These are phyloP conservation scores for Euthynnus affinis DNA, from an alignment of 2,797 vertebrate species.

Conservation along the genomic window DNA sequence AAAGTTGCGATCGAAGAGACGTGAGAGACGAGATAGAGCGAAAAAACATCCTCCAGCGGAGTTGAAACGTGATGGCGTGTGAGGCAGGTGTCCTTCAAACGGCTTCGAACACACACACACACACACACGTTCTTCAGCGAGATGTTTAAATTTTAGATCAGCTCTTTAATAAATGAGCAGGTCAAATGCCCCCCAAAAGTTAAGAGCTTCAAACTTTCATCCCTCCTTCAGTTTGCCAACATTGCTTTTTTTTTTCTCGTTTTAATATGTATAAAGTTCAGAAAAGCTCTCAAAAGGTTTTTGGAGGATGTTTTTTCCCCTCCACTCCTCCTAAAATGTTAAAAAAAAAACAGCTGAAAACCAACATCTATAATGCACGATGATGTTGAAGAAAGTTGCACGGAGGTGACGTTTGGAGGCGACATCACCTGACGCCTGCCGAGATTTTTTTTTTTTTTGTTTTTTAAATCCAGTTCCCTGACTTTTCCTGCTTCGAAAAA, in stretches of 20 bases:
- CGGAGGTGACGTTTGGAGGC: no score
- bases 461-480: neutral
- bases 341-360: neutral
- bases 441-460: no score
- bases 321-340: neutral
- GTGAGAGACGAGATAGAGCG: neutral
- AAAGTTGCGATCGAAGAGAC: neutral
- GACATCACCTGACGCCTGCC: neutral
- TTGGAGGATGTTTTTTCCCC: neutral
- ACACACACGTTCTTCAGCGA: no score
- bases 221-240: neutral
- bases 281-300: constrained; percentile 8
- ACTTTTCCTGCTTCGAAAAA: neutral
- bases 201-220: constrained; percentile 3
- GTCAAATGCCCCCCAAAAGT: neutral
- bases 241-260: no score
- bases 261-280: constrained; percentile 3
- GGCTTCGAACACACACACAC: neutral
- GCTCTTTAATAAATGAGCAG: no score
- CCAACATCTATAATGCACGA: neutral
- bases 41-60: neutral
- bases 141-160: no score
- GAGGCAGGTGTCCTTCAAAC: neutral
- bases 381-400: neutral
- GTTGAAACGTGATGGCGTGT: no score